phyloP scores from a whole-genome alignment of 2,797 vertebrate species.

The Acrossocheilus wenchowensis region DNA sequence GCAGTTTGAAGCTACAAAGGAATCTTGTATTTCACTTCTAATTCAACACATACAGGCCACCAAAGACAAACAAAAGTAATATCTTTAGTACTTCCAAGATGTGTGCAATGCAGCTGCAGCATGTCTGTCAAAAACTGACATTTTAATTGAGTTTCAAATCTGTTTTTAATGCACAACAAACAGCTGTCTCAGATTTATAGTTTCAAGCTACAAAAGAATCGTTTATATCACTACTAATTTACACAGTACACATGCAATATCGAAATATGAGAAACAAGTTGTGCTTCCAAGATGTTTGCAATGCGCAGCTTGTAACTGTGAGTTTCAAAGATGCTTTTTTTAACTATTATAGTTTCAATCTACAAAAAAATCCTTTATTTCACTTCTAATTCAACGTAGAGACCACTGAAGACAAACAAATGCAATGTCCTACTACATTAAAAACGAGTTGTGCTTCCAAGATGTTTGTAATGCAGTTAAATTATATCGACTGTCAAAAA shows the following conservation, averaged over 20 bases:
- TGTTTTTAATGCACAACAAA: neutral
- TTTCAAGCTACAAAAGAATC: neutral
- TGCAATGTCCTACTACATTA: neutral
- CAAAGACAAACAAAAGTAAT: neutral
- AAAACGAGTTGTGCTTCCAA: neutral
- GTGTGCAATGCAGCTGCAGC: neutral
- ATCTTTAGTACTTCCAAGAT: neutral
- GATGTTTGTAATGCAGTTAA: neutral
- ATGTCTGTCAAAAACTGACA: neutral
- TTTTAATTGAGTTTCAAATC: neutral
- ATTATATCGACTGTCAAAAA: neutral
- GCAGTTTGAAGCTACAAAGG: no score
- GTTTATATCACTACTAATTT: neutral
- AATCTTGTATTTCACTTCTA: neutral
- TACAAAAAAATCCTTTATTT: neutral
- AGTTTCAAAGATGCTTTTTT: neutral
- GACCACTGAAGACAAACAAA: neutral
- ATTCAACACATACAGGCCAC: neutral
- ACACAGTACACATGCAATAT: neutral
- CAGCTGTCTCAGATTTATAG: neutral
- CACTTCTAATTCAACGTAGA: neutral
- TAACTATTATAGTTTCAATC: neutral
- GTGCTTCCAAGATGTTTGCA: neutral
- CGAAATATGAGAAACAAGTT: conserved; percentile 49
- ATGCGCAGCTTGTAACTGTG: neutral